These are phyloP conservation scores for Clunio marinus DNA, from an alignment of 2,888 invertebrate genomes.

Conservation along the genomic window DNA sequence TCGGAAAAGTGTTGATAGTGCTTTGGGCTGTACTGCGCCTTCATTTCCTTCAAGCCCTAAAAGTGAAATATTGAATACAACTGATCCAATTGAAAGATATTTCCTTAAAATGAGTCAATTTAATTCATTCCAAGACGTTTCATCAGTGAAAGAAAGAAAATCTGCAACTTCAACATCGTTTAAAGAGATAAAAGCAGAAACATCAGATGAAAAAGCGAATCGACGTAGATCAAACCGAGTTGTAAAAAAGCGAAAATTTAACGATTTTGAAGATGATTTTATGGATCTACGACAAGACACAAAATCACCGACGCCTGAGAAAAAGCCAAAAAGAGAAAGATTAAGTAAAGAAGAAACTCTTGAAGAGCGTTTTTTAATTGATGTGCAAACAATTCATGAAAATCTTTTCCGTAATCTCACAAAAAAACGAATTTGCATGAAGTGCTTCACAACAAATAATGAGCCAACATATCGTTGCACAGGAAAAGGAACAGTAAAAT, in stretches of 20 bases:
- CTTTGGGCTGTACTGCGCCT: background rate
- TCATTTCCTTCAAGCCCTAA: background rate
- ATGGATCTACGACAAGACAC: background rate
- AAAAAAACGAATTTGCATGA: background rate
- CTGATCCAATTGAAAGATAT: background rate
- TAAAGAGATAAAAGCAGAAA: background rate
- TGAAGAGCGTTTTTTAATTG: slow-evolving; percentile 13
- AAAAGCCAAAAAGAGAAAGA: background rate
- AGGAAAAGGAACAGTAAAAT: slow-evolving; percentile 7
- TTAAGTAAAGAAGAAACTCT: slow-evolving; percentile 2
- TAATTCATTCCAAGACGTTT: no score
- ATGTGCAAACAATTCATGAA: background rate
- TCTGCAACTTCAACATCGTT: background rate
- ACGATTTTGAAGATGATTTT: background rate
- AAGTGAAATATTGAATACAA: background rate
- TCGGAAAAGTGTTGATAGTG: slow-evolving; percentile 9
- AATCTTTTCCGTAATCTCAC: background rate
- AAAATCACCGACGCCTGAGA: background rate
- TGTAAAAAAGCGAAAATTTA: background rate
- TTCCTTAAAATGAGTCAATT: background rate
- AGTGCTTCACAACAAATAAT: background rate
- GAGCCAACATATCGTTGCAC: slow-evolving; percentile 4
- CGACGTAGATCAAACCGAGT: background rate
- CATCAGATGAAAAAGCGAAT: background rate
- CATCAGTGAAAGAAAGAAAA: background rate